These are phyloP conservation scores for Carpatolechia fugitivella DNA, from an alignment of 2,888 invertebrate species.

Conservation along the genomic window DNA sequence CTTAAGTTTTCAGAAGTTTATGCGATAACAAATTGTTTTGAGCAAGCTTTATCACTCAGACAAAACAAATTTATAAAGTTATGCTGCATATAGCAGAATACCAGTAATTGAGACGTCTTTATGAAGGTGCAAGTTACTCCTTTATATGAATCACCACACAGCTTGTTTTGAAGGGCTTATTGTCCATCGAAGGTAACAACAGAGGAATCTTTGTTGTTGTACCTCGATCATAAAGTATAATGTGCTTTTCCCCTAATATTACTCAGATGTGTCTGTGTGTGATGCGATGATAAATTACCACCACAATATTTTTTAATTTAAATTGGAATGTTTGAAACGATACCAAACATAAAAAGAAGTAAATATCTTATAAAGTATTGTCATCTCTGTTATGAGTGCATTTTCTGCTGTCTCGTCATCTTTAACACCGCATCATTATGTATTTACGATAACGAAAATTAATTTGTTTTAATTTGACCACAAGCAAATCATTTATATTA, in stretches of 20 bases:
- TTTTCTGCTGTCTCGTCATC: too few relatives aligned
- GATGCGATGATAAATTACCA: background rate
- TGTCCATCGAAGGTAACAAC: background rate
- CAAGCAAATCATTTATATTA: too few relatives aligned
- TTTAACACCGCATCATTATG: too few relatives aligned
- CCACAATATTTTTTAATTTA: too few relatives aligned
- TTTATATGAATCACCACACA: background rate
- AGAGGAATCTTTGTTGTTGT: background rate
- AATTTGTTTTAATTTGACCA: too few relatives aligned
- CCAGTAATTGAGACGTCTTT: constrained; percentile 2
- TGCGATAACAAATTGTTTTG: background rate
- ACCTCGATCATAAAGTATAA: background rate
- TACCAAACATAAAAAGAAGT: too few relatives aligned
- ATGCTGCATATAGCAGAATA: background rate
- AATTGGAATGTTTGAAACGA: too few relatives aligned
- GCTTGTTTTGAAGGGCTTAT: background rate
- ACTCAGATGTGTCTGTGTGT: background rate
- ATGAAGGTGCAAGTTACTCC: constrained; percentile 2
- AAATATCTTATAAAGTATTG: too few relatives aligned
- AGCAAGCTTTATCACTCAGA: background rate
- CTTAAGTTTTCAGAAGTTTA: background rate
- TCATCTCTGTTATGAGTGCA: too few relatives aligned
- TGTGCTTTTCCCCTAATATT: background rate
- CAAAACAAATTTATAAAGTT: constrained; percentile 1
- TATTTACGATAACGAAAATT: too few relatives aligned